Conservation (phyloP, 1,140 invertebrate species). For the Cydia fagiglandana region DNA sequence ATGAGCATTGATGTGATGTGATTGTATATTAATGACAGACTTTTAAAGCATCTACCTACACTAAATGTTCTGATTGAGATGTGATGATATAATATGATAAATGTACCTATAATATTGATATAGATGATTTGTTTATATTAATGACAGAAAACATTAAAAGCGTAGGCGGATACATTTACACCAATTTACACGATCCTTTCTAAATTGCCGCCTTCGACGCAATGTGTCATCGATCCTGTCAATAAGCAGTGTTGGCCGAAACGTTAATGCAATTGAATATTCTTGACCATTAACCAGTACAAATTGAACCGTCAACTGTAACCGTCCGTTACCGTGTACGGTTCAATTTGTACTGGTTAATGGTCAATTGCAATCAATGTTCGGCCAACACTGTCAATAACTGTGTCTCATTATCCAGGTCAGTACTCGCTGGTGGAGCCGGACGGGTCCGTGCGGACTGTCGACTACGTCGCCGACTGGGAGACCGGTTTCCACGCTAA, state of each 20-base stretch:
- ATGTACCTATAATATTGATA: background rate
- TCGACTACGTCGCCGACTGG: constrained; percentile 89
- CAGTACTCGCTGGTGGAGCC: constrained; percentile 89
- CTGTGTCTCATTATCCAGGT: constrained; percentile 73
- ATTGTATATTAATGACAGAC: too few species aligned
- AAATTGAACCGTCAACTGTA: too few species aligned
- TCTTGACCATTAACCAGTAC: too few species aligned
- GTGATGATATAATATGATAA: background rate
- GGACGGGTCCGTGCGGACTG: constrained; percentile 87
- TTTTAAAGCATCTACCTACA: too few species aligned
- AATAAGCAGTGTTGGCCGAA: too few species aligned
- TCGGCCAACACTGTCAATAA: constrained; percentile 25
- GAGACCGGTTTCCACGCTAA: constrained; percentile 88
- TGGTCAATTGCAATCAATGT: too few species aligned
- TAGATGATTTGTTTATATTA: background rate
- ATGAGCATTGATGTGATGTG: too few species aligned
- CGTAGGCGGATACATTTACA: background rate
- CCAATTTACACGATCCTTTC: constrained; percentile 28
- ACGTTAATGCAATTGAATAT: too few species aligned
- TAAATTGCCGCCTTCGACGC: constrained; percentile 29
- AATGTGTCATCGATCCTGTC: constrained; percentile 30
- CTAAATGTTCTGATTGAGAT: constrained; percentile 1
- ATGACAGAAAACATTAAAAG: constrained; percentile 2
- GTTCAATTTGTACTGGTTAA: too few species aligned
- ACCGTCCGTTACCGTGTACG: too few species aligned